Conservation (phyloP, 2,113 vertebrate species). For the Vireo altiloquus region DNA sequence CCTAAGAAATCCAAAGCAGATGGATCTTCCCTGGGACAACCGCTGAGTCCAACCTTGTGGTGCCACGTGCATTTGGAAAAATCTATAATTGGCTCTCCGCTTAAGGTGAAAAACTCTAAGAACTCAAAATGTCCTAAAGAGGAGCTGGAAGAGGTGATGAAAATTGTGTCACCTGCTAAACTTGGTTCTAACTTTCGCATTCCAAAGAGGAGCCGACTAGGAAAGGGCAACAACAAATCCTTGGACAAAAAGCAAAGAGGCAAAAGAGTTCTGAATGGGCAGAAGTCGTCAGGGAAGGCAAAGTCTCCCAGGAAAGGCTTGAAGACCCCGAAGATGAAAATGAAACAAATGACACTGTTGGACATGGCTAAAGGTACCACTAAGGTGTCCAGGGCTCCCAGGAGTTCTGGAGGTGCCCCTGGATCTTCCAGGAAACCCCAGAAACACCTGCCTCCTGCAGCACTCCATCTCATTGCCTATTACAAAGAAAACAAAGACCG, state of each 20-base stretch:
- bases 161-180: slow-evolving; percentile 74
- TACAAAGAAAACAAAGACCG: slow-evolving; percentile 93
- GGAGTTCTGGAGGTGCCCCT: slow-evolving; percentile 74
- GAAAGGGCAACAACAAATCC: slow-evolving; percentile 65
- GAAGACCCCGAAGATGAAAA: slow-evolving; percentile 85
- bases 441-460: slow-evolving; percentile 89
- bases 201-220: slow-evolving; percentile 70
- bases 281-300: slow-evolving; percentile 75
- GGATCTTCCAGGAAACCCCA: slow-evolving; percentile 81
- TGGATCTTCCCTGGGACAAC: slow-evolving; percentile 73
- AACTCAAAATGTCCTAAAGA: slow-evolving; percentile 82
- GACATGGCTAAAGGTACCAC: slow-evolving; percentile 89
- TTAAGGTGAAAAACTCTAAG: slow-evolving; percentile 90
- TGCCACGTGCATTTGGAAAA: slow-evolving; percentile 91
- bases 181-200: slow-evolving; percentile 70
- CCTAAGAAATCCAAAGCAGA: slow-evolving; percentile 85
- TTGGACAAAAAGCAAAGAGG: slow-evolving; percentile 75
- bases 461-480: slow-evolving; percentile 91
- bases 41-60: slow-evolving; percentile 89
- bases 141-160: slow-evolving; percentile 77
- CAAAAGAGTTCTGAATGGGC: slow-evolving; percentile 81
- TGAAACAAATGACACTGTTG: slow-evolving; percentile 96
- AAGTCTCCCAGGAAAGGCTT: slow-evolving; percentile 85
- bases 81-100: slow-evolving; percentile 81
- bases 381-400: slow-evolving; percentile 76